Conservation (phyloP, 2,113 vertebrate species). For the Opisthocomus hoazin region DNA sequence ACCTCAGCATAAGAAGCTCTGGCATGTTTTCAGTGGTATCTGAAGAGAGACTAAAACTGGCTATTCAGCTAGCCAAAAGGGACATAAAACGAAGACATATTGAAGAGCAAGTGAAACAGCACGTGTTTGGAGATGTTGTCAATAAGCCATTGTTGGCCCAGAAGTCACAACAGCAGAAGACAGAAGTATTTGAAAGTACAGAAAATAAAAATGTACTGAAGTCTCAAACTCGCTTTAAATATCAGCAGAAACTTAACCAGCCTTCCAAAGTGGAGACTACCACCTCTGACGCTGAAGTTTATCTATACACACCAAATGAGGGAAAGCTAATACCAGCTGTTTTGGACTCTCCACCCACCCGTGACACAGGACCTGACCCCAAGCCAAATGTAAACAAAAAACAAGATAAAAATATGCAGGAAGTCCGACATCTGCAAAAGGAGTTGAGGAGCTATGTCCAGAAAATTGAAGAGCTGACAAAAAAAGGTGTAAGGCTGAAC, state of each 20-base stretch:
- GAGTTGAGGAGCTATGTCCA: constrained; percentile 82
- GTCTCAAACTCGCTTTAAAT: background rate
- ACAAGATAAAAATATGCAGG: constrained; percentile 55
- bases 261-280: constrained; percentile 39
- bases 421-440: constrained; percentile 76
- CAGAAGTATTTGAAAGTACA: background rate
- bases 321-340: background rate
- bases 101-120: constrained; percentile 55
- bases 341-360: constrained; percentile 66
- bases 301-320: constrained; percentile 50
- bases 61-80: constrained; percentile 83
- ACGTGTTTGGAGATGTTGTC: constrained; percentile 1
- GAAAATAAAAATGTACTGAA: background rate
- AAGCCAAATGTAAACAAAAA: background rate
- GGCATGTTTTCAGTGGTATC: constrained; percentile 83
- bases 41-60: constrained; percentile 84
- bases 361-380: constrained; percentile 37
- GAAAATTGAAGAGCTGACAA: constrained; percentile 82
- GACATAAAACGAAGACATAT: constrained; percentile 78
- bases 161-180: constrained; percentile 38
- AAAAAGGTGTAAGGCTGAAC: constrained; percentile 74
- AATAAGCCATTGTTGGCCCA: background rate
- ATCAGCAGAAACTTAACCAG: background rate
- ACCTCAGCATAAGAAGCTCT: constrained; percentile 60
- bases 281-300: constrained; percentile 52